Base-by-base conservation (phyloP, 2,888 invertebrate genomes). In the Ganaspis brasiliensis region DNA sequence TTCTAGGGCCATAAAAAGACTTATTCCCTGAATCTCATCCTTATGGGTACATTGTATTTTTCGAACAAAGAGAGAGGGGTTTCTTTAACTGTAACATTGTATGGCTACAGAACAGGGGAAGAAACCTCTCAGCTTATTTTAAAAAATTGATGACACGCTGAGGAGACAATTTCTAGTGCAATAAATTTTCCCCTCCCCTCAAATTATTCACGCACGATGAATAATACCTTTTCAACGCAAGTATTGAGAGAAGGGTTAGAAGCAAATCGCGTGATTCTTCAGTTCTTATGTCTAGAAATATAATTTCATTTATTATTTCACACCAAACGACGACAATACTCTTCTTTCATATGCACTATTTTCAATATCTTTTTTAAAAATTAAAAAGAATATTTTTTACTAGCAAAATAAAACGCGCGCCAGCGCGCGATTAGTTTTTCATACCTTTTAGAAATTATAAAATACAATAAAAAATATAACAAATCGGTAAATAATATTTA, bases 31-130 rank as follows among this genome's bases (percentile, higher is more conserved):
- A 9, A 21, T 12, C 21, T 67, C n/a, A 21, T 67, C 45, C 67
- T 24, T 45, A n/a, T 40, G 24, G 45, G 40, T 67, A 67, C 14
- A 12, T 21, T 14, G 40, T 63, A 63, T 40, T 37, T 67, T 67
- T 40, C 40, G 67, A 67, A 67, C 67, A 67, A 26, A 67, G 67
- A 63, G 40, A 40, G 14, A 52, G 52, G 16, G 24, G 19, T 45
- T 67, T 67, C 45, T 67, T 67, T 45, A 40, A 67, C 40, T 67
- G 67, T n/a, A 24, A 45, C 67, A 67, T 40, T 40, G 45, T 67
- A 16, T 61, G 24, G 67, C 24, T 45, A 14, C 21, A 67, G 40
- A 67, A 67, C 4, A 12, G 24, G 24, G 67, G n/a, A 24, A 45
- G 24, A 24, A 67, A 24, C n/a, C 14, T 45, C 35, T 8, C 12